These are phyloP conservation scores for Mythimna lalbum DNA, from an alignment of 2,888 invertebrate species.

Conservation along the genomic window DNA sequence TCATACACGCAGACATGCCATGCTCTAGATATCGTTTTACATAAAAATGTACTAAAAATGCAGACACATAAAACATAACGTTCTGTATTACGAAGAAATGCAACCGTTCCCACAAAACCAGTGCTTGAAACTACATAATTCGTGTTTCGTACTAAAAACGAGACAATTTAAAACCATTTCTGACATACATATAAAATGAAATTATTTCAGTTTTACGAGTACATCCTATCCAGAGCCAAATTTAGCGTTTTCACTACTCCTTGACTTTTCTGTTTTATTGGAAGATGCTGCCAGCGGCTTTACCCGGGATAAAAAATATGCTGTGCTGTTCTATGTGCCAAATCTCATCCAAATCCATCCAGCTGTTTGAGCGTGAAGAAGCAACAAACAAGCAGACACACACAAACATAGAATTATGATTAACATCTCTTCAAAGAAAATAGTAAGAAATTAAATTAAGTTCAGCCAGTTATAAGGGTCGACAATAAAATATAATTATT, in stretches of 20 bases:
- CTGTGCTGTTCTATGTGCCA: too few relatives aligned
- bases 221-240: conserved; percentile 28
- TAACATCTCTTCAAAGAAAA: too few relatives aligned
- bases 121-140: conserved; percentile 34
- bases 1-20: not conserved
- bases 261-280: not conserved
- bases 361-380: too few relatives aligned
- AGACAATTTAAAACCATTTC: conserved; percentile 20
- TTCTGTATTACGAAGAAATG: conserved; percentile 37
- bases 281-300: too few relatives aligned
- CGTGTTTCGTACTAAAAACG: conserved; percentile 31
- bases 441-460: too few relatives aligned
- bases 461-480: too few relatives aligned
- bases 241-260: conserved; percentile 4
- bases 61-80: conserved; percentile 28
- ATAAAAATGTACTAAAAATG: conserved; percentile 23
- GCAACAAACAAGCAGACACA: too few relatives aligned
- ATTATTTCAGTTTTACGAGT: conserved; percentile 33
- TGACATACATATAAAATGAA: conserved; percentile 22
- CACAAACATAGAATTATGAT: too few relatives aligned
- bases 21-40: not conserved
- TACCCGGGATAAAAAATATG: too few relatives aligned
- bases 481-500: too few relatives aligned
- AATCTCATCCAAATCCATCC: too few relatives aligned
- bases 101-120: conserved; percentile 36